phyloP scores from a whole-genome alignment of 2,888 invertebrate species.

The Dromius quadrimaculatus region DNA sequence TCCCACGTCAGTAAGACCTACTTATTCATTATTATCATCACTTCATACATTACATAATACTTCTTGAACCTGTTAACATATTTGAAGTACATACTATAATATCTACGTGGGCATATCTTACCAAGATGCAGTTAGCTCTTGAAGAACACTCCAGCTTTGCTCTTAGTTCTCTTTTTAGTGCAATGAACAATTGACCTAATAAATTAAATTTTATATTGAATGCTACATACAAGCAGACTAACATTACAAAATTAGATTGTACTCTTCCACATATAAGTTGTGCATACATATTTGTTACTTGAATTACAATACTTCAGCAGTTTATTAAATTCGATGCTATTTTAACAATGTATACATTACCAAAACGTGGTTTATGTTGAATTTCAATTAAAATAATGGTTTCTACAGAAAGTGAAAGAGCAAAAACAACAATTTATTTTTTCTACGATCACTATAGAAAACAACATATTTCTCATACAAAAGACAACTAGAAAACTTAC shows the following conservation, averaged over 20 bases:
- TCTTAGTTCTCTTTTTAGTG: slow-evolving; percentile 4
- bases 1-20: no score
- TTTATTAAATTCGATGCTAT: slow-evolving; percentile 3
- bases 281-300: slow-evolving; percentile 12
- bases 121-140: slow-evolving; percentile 20
- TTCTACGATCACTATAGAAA: no score
- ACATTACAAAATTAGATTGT: slow-evolving; percentile 2
- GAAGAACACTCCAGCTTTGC: slow-evolving; percentile 17
- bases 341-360: slow-evolving; percentile 30
- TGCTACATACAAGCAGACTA: slow-evolving; percentile 19
- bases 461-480: no score
- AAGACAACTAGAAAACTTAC: no score
- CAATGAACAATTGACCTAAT: slow-evolving; percentile 49
- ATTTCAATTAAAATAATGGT: no score
- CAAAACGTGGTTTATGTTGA: no score
- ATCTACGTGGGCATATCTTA: background rate
- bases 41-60: no score
- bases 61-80: no score
- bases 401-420: no score
- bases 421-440: no score
- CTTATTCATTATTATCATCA: no score
- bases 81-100: no score
- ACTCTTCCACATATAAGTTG: slow-evolving; percentile 25
- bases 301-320: slow-evolving; percentile 14
- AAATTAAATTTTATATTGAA: slow-evolving; percentile 46